Conservation (phyloP, 2,888 invertebrate genomes). For the Tetrapedia diversipes region DNA sequence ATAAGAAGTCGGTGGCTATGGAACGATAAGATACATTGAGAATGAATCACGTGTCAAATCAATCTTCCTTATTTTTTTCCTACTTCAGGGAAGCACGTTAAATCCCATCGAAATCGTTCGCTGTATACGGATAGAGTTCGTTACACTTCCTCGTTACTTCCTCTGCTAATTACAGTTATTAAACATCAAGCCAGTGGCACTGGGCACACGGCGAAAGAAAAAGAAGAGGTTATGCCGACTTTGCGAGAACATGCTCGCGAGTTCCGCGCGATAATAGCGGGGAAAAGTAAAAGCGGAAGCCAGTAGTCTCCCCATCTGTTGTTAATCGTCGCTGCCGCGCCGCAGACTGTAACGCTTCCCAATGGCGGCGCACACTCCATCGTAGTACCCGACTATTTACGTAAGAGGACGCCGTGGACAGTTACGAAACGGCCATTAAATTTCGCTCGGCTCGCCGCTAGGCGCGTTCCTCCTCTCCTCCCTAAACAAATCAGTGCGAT, state of each 20-base stretch:
- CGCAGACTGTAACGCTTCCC: background rate
- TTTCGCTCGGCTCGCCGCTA: slow-evolving; percentile 25
- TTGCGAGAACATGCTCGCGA: background rate
- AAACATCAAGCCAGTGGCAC: no score
- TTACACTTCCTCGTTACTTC: slow-evolving; percentile 1
- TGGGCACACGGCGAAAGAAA: no score
- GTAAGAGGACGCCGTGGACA: slow-evolving; percentile 14
- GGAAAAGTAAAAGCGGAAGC: slow-evolving; percentile 30
- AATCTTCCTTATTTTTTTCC: no score
- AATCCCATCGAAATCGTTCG: background rate
- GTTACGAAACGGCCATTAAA: slow-evolving; percentile 36
- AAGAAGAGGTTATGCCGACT: background rate
- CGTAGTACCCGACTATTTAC: background rate
- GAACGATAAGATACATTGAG: background rate
- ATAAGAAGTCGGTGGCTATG: background rate
- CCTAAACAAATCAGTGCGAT: slow-evolving; percentile 31
- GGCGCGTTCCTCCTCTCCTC: no score
- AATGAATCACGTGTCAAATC: background rate
- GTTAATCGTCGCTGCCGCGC: background rate
- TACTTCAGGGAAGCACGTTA: no score
- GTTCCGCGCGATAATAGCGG: background rate
- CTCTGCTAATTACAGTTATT: background rate
- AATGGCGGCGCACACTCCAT: background rate
- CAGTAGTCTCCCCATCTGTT: slow-evolving; percentile 1
- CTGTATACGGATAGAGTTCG: background rate